Evolutionary conservation across 1,140 invertebrate genomes (phyloP).

Genomic region (Manduca sexta): DNA sequence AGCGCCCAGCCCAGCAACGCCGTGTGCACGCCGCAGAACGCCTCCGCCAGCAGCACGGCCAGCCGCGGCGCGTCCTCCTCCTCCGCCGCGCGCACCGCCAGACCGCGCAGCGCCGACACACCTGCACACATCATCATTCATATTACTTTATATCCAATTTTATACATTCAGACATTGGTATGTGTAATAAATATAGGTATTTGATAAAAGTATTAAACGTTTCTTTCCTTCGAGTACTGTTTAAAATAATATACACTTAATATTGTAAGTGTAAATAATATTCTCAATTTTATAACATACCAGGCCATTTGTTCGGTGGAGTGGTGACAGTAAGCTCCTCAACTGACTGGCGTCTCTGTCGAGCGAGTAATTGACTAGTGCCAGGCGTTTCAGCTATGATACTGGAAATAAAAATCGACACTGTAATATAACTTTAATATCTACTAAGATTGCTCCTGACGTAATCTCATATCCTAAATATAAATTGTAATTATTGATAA

Average conservation of each 20-base stretch:
- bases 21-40: constrained; percentile 93
- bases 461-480: too few relatives aligned
- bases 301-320: constrained; percentile 84
- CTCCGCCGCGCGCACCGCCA: constrained; percentile 94
- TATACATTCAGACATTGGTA: too few relatives aligned
- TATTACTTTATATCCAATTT: too few relatives aligned
- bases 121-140: constrained; percentile 55
- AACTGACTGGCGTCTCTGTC: constrained; percentile 76
- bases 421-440: constrained; percentile 1
- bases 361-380: constrained; percentile 73
- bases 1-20: constrained; percentile 94
- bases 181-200: too few relatives aligned
- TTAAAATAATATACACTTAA: not conserved
- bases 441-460: too few relatives aligned
- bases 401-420: constrained; percentile 18
- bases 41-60: constrained; percentile 92
- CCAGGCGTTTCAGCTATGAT: constrained; percentile 66
- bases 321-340: constrained; percentile 82
- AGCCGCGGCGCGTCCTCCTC: constrained; percentile 97
- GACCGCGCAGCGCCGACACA: constrained; percentile 91
- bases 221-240: too few relatives aligned
- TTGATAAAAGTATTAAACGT: too few relatives aligned
- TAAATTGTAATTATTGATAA: too few relatives aligned
- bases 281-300: constrained; percentile 22
- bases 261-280: not conserved